phyloP scores from a whole-genome alignment of 2,113 vertebrate genomes.

The Leptodactylus fuscus region DNA sequence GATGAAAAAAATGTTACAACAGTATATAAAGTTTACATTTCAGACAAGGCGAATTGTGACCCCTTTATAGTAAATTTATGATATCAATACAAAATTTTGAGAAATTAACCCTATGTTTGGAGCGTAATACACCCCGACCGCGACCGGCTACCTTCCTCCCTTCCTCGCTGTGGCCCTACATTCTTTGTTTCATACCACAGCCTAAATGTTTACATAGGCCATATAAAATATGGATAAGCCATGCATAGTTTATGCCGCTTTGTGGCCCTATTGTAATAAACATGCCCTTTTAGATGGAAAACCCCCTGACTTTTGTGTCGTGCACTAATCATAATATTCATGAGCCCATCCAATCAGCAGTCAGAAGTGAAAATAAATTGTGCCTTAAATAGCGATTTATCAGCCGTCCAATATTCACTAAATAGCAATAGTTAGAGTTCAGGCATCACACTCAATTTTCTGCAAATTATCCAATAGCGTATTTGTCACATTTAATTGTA shows the following conservation, averaged over 20 bases:
- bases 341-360: conserved; percentile 57
- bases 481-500: conserved; percentile 61
- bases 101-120: not conserved
- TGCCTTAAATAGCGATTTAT: conserved; percentile 55
- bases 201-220: conserved; percentile 35
- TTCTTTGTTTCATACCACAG: conserved; percentile 16
- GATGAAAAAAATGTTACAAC: not conserved
- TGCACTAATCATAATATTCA: conserved; percentile 59
- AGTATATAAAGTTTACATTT: not conserved
- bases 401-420: conserved; percentile 45
- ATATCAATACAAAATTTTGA: too few relatives aligned
- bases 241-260: conserved; percentile 31
- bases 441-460: conserved; percentile 55
- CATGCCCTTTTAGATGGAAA: conserved; percentile 52
- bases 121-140: too few relatives aligned
- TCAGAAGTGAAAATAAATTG: conserved; percentile 55
- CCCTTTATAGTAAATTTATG: not conserved
- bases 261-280: conserved; percentile 50
- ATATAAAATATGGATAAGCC: conserved; percentile 44
- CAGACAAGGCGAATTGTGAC: not conserved
- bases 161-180: not conserved
- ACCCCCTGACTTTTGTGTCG: conserved; percentile 53
- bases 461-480: conserved; percentile 55
- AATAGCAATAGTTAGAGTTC: conserved; percentile 40
- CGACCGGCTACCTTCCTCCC: too few relatives aligned